Conservation (phyloP, 2,888 invertebrate genomes). For the Eumacrocentrus americanus region DNA sequence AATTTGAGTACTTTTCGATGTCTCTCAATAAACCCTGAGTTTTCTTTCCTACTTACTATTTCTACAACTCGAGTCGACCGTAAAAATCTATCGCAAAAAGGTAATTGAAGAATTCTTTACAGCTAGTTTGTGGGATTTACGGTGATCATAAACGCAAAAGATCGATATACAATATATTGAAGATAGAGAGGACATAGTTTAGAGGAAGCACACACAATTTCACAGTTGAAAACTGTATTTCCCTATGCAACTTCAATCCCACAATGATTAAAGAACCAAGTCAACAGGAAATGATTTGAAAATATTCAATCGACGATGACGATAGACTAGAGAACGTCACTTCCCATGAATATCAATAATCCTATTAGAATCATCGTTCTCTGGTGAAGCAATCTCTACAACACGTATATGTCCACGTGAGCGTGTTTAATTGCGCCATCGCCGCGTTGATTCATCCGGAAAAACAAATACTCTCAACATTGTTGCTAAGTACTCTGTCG, state of each 20-base stretch:
- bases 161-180: not conserved
- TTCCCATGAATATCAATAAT: constrained; percentile 4
- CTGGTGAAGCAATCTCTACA: constrained; percentile 4
- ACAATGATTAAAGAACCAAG: no score
- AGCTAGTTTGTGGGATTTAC: not conserved
- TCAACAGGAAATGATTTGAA: not conserved
- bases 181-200: no score
- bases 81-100: not conserved
- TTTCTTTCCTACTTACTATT: not conserved
- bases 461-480: not conserved
- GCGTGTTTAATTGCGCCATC: not conserved
- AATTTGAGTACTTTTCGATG: constrained; percentile 25
- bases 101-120: not conserved
- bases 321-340: constrained; percentile 8
- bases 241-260: no score
- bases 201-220: no score
- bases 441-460: not conserved
- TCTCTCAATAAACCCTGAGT: not conserved
- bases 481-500: not conserved
- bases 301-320: not conserved
- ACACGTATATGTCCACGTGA: constrained; percentile 6
- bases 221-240: no score
- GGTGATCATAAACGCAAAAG: not conserved
- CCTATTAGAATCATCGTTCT: not conserved
- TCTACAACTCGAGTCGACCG: not conserved